phyloP scores from a whole-genome alignment of 2,113 vertebrate species.

The Pleuronectes platessa region DNA sequence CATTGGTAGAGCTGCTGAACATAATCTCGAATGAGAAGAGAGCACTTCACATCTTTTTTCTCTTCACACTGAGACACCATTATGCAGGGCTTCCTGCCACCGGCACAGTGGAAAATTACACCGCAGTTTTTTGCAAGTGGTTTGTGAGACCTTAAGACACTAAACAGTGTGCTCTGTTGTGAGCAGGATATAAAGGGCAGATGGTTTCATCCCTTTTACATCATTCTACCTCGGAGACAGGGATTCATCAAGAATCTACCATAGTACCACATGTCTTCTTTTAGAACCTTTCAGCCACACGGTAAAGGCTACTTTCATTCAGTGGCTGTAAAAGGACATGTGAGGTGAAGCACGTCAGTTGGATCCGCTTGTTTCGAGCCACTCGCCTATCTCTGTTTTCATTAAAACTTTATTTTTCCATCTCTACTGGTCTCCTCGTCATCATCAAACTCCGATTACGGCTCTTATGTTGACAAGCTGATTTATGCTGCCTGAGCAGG shows the following conservation, averaged over 20 bases:
- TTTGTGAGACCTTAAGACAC: constrained; percentile 13
- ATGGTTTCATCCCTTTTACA: constrained; percentile 62
- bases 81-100: neutral
- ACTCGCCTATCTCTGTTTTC: constrained; percentile 32
- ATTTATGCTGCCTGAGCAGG: constrained; percentile 54
- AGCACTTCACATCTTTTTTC: constrained; percentile 33
- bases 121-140: constrained; percentile 8
- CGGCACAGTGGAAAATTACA: constrained; percentile 16
- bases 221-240: constrained; percentile 46
- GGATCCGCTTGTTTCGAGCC: constrained; percentile 8
- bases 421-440: constrained; percentile 18
- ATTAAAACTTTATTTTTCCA: constrained; percentile 52
- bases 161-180: constrained; percentile 6
- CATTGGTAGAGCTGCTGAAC: constrained; percentile 10
- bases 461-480: constrained; percentile 60
- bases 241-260: constrained; percentile 8
- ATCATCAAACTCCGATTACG: constrained; percentile 58
- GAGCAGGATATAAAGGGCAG: constrained; percentile 5
- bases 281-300: constrained; percentile 10
- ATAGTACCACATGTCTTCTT: constrained; percentile 14
- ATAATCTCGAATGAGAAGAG: constrained; percentile 23
- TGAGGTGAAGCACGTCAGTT: constrained; percentile 16
- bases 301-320: constrained; percentile 25
- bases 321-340: constrained; percentile 4
- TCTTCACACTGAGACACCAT: constrained; percentile 1